phyloP scores from a whole-genome alignment of 1,140 invertebrate species.

The Patella vulgata region DNA sequence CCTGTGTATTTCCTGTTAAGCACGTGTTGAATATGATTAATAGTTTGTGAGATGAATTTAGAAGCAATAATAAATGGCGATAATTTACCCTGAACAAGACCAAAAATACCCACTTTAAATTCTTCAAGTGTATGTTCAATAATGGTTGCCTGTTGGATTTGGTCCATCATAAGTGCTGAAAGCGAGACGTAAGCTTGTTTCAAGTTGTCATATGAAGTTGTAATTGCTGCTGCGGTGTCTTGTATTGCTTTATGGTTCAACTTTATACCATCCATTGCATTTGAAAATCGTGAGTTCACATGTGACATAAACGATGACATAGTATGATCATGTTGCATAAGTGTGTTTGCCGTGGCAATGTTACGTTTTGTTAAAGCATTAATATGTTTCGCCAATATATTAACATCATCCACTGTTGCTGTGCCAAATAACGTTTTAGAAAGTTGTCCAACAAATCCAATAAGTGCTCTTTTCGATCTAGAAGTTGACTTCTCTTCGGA shows the following conservation, averaged over 20 bases:
- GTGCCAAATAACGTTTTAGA: too few relatives aligned
- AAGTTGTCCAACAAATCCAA: too few relatives aligned
- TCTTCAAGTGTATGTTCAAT: slow-evolving; percentile 13
- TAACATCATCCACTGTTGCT: too few relatives aligned
- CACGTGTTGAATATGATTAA: slow-evolving; percentile 17
- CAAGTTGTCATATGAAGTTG: background rate
- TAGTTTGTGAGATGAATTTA: background rate
- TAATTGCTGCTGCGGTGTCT: background rate
- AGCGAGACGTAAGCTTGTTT: slow-evolving; percentile 5
- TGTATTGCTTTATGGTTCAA: slow-evolving; percentile 8
- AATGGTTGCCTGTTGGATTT: background rate
- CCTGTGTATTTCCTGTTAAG: too few relatives aligned
- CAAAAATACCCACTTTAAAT: slow-evolving; percentile 11
- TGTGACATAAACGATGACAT: too few relatives aligned
- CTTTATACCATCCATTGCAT: slow-evolving; percentile 6
- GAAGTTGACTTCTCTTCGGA: too few relatives aligned
- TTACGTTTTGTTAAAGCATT: too few relatives aligned
- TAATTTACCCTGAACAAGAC: slow-evolving; percentile 13
- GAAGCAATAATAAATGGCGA: slow-evolving; percentile 11
- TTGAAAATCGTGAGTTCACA: slow-evolving; percentile 12
- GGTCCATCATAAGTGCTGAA: background rate
- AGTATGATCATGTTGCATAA: too few relatives aligned
- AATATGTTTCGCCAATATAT: slow-evolving; percentile 13
- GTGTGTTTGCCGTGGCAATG: too few relatives aligned
- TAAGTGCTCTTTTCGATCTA: background rate